phyloP scores from a whole-genome alignment of 1,140 invertebrate species.

The Trachymyrmex septentrionalis region DNA sequence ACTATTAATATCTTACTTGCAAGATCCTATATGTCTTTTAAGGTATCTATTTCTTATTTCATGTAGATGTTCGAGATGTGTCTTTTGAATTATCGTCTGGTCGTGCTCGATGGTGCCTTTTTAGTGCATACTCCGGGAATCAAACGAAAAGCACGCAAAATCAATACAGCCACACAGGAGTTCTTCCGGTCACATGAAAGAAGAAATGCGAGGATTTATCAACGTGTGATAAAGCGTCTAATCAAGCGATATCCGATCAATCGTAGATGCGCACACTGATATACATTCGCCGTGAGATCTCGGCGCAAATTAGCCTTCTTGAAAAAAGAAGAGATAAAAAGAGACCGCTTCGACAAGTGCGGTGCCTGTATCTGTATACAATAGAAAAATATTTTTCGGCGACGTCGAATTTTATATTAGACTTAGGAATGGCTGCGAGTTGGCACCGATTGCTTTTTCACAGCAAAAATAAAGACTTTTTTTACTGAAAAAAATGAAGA shows the following conservation, averaged over 20 bases:
- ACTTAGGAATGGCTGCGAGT: not conserved
- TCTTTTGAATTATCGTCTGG: constrained; percentile 91
- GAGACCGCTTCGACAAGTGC: not conserved
- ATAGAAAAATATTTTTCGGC: constrained; percentile 49
- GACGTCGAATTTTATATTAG: constrained; percentile 44
- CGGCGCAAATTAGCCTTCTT: not conserved
- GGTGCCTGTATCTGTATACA: constrained; percentile 35
- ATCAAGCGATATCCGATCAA: constrained; percentile 88
- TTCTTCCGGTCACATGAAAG: constrained; percentile 87
- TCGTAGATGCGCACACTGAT: constrained; percentile 67
- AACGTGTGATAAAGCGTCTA: constrained; percentile 87
- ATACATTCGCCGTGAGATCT: not conserved
- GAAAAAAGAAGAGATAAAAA: not conserved
- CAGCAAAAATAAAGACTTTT: constrained; percentile 28
- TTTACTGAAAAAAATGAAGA: not conserved
- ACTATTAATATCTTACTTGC: not conserved
- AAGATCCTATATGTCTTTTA: not conserved
- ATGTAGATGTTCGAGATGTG: constrained; percentile 93
- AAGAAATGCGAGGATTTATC: constrained; percentile 89
- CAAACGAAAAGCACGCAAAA: constrained; percentile 85
- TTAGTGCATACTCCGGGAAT: constrained; percentile 92
- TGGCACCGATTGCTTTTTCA: constrained; percentile 27
- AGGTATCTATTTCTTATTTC: not conserved
- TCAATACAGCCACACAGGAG: constrained; percentile 67
- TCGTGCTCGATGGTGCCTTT: constrained; percentile 93